Evolutionary conservation across 2,113 vertebrate species (phyloP).

Genomic region (Stegastes partitus): DNA sequence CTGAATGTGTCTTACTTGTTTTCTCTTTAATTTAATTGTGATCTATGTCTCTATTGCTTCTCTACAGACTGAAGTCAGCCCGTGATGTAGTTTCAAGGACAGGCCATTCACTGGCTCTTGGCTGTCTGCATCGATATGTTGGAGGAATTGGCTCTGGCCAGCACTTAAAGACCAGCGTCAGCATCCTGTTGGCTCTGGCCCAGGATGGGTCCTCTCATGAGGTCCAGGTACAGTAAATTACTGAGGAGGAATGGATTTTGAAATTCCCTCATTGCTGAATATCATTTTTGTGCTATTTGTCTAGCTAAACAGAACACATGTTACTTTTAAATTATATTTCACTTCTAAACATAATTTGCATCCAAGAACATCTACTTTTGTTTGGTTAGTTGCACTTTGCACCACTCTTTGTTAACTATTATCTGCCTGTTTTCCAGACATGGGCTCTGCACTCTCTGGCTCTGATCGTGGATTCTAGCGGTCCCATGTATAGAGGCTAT

Average conservation of each 20-base stretch:
- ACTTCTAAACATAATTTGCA: background rate
- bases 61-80: slow-evolving; percentile 93
- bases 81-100: slow-evolving; percentile 98
- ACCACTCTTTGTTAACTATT: background rate
- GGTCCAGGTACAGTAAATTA: slow-evolving; percentile 90
- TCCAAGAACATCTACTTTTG: background rate
- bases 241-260: slow-evolving; percentile 18
- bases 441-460: slow-evolving; percentile 99
- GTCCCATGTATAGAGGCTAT: slow-evolving; percentile 98
- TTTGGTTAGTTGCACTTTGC: background rate
- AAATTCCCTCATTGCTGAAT: background rate
- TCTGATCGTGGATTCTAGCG: slow-evolving; percentile 98
- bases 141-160: slow-evolving; percentile 99
- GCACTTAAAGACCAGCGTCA: slow-evolving; percentile 98
- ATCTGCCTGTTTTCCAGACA: slow-evolving; percentile 82
- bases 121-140: slow-evolving; percentile 97
- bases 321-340: slow-evolving; percentile 1
- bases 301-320: no score
- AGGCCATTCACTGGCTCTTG: slow-evolving; percentile 96
- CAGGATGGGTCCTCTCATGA: slow-evolving; percentile 98
- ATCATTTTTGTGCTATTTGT: no score
- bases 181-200: slow-evolving; percentile 96
- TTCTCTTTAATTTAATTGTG: slow-evolving; percentile 18
- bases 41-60: slow-evolving; percentile 10
- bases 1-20: background rate